phyloP scores from a whole-genome alignment of 2,113 vertebrate genomes.

The Tachycineta bicolor region DNA sequence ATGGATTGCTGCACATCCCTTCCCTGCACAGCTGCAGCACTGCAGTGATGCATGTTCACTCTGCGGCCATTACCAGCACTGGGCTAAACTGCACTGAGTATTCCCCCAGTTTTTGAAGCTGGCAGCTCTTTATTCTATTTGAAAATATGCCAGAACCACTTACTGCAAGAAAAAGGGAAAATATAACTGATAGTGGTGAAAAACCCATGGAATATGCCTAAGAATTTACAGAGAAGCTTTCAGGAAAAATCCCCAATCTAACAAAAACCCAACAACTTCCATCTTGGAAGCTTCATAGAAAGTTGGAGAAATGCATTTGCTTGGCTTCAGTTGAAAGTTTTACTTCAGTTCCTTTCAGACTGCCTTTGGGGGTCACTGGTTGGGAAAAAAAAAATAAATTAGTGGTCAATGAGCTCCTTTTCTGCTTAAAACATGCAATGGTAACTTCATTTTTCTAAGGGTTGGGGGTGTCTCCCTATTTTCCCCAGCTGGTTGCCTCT shows the following conservation, averaged over 20 bases:
- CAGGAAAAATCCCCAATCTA: neutral
- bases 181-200: neutral
- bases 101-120: neutral
- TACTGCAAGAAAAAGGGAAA: neutral
- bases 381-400: neutral
- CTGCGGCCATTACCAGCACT: neutral
- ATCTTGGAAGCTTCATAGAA: neutral
- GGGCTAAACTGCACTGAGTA: neutral
- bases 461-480: neutral
- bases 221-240: neutral
- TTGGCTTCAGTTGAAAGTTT: neutral
- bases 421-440: neutral
- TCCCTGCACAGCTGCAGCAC: neutral
- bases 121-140: neutral
- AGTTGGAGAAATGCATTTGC: neutral
- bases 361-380: neutral
- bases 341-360: neutral
- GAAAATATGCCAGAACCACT: neutral
- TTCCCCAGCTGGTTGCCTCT: neutral
- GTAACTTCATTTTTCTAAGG: neutral
- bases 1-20: neutral
- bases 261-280: neutral
- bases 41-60: neutral
- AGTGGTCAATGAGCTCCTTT: neutral
- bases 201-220: neutral